phyloP scores from a whole-genome alignment of 2,888 invertebrate genomes.

The Troglohyphantes excavatus region DNA sequence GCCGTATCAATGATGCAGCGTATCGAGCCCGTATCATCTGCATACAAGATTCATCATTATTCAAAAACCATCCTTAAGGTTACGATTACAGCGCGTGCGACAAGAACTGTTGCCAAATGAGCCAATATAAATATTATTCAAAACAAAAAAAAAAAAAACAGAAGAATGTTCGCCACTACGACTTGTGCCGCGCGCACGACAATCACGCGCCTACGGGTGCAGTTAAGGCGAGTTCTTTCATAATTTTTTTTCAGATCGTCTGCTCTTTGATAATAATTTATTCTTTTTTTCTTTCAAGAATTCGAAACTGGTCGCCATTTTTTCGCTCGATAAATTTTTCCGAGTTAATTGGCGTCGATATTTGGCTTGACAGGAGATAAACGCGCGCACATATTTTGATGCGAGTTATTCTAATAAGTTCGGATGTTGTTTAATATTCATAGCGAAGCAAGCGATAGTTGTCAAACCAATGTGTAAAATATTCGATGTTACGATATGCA shows the following conservation, averaged over 20 bases:
- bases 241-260: not conserved
- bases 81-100: not conserved
- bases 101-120: not conserved
- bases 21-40: too few species aligned
- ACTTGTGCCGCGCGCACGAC: slow-evolving; percentile 63
- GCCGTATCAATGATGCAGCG: not conserved
- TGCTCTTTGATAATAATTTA: not conserved
- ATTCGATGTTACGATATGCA: slow-evolving; percentile 3
- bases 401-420: not conserved
- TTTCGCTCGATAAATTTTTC: not conserved
- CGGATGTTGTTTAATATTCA: not conserved
- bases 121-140: slow-evolving; percentile 22
- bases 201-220: slow-evolving; percentile 44
- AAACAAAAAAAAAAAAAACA: slow-evolving; percentile 3
- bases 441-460: not conserved
- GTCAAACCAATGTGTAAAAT: not conserved
- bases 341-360: not conserved
- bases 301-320: not conserved
- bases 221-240: not conserved
- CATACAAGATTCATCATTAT: not conserved
- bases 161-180: not conserved
- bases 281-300: not conserved
- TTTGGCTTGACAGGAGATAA: slow-evolving; percentile 3
- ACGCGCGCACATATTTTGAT: not conserved
- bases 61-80: not conserved